Evolutionary conservation across 2,113 vertebrate species (phyloP), one percentile per base, ranked within the genome.

Genomic region (Indicator maculatus): DNA sequence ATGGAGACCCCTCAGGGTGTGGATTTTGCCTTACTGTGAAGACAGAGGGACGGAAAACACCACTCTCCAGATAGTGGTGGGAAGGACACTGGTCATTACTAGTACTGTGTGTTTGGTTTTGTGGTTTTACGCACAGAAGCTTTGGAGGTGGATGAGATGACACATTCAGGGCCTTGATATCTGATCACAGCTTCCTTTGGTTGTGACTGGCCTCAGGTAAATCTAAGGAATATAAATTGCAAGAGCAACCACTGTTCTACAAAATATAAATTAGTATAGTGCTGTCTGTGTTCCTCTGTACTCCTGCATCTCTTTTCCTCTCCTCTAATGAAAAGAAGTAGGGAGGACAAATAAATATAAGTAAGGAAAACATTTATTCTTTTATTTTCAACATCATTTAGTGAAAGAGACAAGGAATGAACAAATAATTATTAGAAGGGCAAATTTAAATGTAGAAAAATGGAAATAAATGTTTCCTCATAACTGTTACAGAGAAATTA

Each of bases 401-500:
- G 11, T 47, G 39, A 84, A 89, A 15, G 23, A 79, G 23, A 76
- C 12, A 21, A 69, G 3, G 4, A 39, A 9, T 7, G 18, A 45
- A 28, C 8, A 71, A 55, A 65, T 5, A 75, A 33, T 56, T 71
- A 45, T 7, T 75, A 47, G n/a, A 30, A 50, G 24, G 38, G 33
- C 7, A 58, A 33, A 60, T 12, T 60, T 69, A 31, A 78, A 50
- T 41, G 20, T 55, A 59, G 10, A 72, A 59, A 67, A 72, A 89
- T 44, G 9, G 83, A 87, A 82, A 36, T 11, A 67, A 76, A 30
- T 14, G 15, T 47, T 84, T 75, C n/a, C 53, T 2, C 7, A 5
- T 82, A 88, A 82, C 19, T 65, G 30, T 93, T 88, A 87, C 67
- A 90, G 81, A 88, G 63, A 83, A 95, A 93, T 77, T 90, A 77